phyloP scores from a whole-genome alignment of 2,797 vertebrate species.

The Chloroceryle amazona region DNA sequence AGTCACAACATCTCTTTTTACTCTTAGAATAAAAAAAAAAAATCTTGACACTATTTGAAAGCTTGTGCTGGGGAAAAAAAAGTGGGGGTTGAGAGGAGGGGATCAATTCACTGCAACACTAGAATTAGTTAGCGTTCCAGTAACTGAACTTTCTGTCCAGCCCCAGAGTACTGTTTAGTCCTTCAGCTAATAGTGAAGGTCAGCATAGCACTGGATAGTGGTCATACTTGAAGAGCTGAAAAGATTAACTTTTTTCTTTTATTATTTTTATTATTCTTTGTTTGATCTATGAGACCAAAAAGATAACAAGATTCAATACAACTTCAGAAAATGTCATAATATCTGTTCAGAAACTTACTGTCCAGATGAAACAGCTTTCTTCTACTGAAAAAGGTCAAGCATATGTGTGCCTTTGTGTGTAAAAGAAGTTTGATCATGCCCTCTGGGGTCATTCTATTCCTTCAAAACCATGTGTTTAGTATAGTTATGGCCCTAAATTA shows the following conservation, averaged over 20 bases:
- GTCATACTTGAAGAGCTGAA: background rate
- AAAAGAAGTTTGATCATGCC: background rate
- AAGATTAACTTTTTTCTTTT: background rate
- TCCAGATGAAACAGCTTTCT: background rate
- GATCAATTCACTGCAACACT: background rate
- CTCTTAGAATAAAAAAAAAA: background rate
- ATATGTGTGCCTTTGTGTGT: background rate
- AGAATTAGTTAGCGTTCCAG: background rate
- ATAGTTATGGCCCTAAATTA: background rate
- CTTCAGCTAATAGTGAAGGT: background rate
- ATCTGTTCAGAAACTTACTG: background rate
- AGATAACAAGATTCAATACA: background rate
- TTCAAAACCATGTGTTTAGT: background rate
- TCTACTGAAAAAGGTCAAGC: background rate
- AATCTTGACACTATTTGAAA: background rate
- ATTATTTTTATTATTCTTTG: background rate
- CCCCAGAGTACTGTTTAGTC: background rate
- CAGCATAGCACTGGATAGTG: background rate
- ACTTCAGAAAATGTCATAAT: background rate
- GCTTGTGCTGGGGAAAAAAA: background rate
- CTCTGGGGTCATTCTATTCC: background rate
- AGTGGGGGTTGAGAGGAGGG: accelerated
- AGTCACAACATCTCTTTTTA: background rate
- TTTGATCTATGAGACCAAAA: background rate
- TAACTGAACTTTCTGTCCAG: background rate